A percentile compares a stretch with the other conserved stretches of the same genome.
Evolutionary conservation across 2,797 vertebrate species (phyloP).

Genomic region (Neosilurus hyrtlii): DNA sequence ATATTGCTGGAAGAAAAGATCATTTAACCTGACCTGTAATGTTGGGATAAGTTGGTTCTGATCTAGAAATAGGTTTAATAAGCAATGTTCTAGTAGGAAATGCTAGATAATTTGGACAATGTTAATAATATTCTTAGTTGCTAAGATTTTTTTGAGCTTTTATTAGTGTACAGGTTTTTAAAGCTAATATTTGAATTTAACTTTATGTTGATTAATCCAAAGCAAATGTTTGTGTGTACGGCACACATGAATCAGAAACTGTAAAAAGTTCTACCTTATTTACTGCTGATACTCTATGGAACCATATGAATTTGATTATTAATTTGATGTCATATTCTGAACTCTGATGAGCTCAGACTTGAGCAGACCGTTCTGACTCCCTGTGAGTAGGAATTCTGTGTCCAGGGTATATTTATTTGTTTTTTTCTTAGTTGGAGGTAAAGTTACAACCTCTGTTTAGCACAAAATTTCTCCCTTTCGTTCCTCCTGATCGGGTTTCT

Average conservation of each 20-base stretch:
- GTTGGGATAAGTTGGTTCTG: too few species aligned
- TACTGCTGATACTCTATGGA: background rate
- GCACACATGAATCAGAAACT: too few species aligned
- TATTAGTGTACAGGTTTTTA: background rate
- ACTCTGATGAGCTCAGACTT: background rate
- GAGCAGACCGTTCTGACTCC: background rate
- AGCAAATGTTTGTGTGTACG: background rate
- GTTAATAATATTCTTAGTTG: too few species aligned
- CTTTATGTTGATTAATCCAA: background rate
- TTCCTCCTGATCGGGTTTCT: conserved; percentile 2
- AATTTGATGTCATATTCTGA: background rate
- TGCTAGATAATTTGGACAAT: too few species aligned
- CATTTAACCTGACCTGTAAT: too few species aligned
- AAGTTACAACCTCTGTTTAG: background rate
- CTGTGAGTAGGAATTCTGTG: background rate
- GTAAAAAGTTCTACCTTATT: background rate
- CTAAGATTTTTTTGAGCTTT: too few species aligned
- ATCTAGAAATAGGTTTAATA: too few species aligned
- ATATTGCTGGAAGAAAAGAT: too few species aligned
- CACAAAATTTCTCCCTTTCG: background rate
- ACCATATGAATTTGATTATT: too few species aligned
- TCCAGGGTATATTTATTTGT: background rate
- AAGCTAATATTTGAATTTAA: background rate
- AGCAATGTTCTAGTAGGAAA: too few species aligned
- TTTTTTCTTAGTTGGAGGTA: background rate